A percentile compares a stretch with the other conserved stretches of the same genome.
Conservation (phyloP, 2,113 vertebrate species). For the Tachycineta bicolor region DNA sequence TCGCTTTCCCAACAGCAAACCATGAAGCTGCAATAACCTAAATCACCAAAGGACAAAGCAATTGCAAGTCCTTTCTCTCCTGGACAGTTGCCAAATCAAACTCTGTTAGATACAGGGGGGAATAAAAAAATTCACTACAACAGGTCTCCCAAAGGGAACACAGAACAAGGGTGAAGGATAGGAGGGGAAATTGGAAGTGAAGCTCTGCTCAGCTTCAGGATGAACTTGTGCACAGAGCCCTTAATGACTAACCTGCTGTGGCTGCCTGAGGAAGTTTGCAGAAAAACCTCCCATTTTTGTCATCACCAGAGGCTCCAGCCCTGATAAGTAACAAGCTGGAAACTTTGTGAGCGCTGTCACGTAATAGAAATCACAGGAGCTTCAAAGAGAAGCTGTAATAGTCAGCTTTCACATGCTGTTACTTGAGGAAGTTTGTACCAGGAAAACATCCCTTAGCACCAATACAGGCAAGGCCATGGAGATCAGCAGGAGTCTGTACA, state of each 20-base stretch:
- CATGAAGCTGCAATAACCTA: conserved; percentile 40
- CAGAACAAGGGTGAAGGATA: not conserved
- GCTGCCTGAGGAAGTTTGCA: not conserved
- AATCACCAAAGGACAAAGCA: conserved; percentile 36
- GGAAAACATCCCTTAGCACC: not conserved
- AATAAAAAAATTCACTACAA: not conserved
- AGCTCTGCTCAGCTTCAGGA: not conserved
- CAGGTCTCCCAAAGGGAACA: not conserved
- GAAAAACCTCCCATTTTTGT: not conserved
- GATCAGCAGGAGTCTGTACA: not conserved
- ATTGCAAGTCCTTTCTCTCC: conserved; percentile 28
- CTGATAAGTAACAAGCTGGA: not conserved
- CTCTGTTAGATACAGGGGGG: not conserved
- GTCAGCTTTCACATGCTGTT: not conserved
- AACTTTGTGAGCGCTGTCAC: not conserved
- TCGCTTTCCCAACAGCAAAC: conserved; percentile 23
- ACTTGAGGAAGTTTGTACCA: not conserved
- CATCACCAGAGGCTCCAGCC: not conserved
- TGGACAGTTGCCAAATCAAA: not conserved
- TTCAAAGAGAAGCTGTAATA: not conserved
- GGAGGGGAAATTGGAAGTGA: conserved; percentile 5
- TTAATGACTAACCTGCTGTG: not conserved
- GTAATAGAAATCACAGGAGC: not conserved
- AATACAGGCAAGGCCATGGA: not conserved
- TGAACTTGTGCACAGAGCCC: not conserved